Evolutionary conservation across 2,113 vertebrate genomes (phyloP).

Genomic region (Sapajus apella): DNA sequence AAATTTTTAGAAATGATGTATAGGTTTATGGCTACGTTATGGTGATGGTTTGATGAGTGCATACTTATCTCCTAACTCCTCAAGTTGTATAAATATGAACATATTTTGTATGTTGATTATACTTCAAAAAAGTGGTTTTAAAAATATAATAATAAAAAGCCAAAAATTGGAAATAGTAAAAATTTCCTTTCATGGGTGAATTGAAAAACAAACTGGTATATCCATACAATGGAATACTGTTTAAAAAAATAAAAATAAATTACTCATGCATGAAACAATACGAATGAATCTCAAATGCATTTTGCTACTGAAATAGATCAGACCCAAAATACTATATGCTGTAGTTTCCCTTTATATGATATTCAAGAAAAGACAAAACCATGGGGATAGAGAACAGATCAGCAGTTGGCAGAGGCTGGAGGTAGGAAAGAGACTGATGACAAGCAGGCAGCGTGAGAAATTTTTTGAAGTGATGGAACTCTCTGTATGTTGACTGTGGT

Average conservation of each 20-base stretch:
- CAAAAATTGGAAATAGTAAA: neutral
- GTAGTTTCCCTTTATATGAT: neutral
- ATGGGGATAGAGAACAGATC: neutral
- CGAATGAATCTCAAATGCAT: neutral
- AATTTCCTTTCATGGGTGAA: neutral
- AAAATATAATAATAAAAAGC: neutral
- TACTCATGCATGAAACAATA: neutral
- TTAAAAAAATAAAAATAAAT: neutral
- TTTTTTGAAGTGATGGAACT: neutral
- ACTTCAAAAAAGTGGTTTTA: neutral
- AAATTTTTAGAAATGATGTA: neutral
- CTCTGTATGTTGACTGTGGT: neutral
- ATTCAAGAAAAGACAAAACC: neutral
- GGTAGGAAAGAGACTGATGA: neutral
- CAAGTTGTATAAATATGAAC: neutral
- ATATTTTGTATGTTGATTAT: neutral
- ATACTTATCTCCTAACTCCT: neutral
- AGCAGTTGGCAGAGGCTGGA: neutral
- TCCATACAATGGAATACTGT: neutral
- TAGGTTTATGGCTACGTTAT: neutral
- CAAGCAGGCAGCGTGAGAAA: neutral
- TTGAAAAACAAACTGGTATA: neutral
- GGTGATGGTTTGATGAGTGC: neutral
- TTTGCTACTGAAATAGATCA: conserved; percentile 7
- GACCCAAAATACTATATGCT: neutral